Evolutionary conservation across 2,888 invertebrate genomes (phyloP).

Genomic region (Rapana venosa): DNA sequence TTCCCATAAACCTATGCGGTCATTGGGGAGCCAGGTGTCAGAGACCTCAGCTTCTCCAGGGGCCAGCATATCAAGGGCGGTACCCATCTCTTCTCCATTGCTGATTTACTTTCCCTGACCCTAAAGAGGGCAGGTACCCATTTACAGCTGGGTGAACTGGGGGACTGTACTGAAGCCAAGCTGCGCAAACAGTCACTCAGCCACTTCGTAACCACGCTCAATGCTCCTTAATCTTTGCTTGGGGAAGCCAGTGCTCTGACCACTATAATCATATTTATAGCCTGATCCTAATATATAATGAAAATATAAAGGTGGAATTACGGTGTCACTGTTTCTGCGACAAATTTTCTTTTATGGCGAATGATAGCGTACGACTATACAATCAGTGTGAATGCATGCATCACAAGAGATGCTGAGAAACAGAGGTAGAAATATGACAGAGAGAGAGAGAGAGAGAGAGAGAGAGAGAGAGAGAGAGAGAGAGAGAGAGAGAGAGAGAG

Average conservation of each 20-base stretch:
- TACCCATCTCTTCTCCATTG: too few species aligned
- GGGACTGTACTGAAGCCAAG: too few species aligned
- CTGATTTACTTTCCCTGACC: too few species aligned
- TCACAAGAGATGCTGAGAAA: background rate
- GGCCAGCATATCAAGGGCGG: too few species aligned
- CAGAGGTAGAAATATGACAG: background rate
- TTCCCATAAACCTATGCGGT: too few species aligned
- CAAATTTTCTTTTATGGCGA: background rate
- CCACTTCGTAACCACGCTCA: too few species aligned
- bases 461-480: slow-evolving; percentile 21
- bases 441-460: slow-evolving; percentile 1
- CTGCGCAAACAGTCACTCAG: too few species aligned
- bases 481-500: slow-evolving; percentile 17
- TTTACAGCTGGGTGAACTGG: too few species aligned
- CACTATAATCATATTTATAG: background rate
- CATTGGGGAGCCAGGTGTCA: too few species aligned
- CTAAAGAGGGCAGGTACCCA: too few species aligned
- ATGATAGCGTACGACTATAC: background rate
- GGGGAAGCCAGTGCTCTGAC: background rate
- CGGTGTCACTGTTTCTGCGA: background rate
- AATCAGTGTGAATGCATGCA: background rate
- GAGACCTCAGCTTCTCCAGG: too few species aligned
- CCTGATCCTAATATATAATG: background rate
- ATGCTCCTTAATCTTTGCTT: too few species aligned
- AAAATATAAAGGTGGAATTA: background rate